These are phyloP conservation scores for Mellivora capensis DNA, from an alignment of 2,113 vertebrate species.

Conservation along the genomic window DNA sequence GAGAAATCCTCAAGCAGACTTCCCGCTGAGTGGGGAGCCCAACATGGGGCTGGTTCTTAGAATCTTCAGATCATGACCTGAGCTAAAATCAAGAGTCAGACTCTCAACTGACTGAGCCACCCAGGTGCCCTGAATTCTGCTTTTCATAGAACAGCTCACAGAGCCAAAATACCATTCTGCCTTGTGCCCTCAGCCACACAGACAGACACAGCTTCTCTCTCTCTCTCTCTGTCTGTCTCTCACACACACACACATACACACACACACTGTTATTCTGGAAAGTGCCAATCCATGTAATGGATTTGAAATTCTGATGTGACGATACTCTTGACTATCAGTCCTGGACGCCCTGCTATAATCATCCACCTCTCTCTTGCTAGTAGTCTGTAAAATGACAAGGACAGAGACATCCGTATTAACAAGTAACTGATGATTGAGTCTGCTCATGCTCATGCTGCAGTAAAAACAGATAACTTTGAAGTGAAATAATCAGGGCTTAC, in stretches of 20 bases:
- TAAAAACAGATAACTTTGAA: not conserved
- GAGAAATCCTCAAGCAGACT: not conserved
- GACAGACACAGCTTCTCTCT: not conserved
- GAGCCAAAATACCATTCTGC: not conserved
- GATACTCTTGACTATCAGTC: not conserved
- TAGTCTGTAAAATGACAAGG: not conserved
- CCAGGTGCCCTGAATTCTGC: not conserved
- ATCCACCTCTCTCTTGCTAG: not conserved
- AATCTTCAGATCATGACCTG: not conserved
- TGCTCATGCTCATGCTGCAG: not conserved
- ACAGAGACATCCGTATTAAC: not conserved
- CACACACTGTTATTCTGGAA: not conserved
- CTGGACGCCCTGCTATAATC: too few relatives aligned
- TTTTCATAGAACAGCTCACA: not conserved
- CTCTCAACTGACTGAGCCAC: not conserved
- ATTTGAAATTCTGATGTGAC: not conserved
- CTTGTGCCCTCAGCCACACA: not conserved
- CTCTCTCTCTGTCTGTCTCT: too few relatives aligned
- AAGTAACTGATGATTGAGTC: not conserved
- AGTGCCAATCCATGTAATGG: not conserved
- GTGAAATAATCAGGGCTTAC: not conserved
- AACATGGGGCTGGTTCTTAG: not conserved
- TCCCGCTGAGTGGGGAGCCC: not conserved
- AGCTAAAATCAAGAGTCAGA: not conserved
- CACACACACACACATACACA: too few relatives aligned